Base-by-base conservation (phyloP, 2,113 vertebrate genomes). In the Noctilio leporinus region DNA sequence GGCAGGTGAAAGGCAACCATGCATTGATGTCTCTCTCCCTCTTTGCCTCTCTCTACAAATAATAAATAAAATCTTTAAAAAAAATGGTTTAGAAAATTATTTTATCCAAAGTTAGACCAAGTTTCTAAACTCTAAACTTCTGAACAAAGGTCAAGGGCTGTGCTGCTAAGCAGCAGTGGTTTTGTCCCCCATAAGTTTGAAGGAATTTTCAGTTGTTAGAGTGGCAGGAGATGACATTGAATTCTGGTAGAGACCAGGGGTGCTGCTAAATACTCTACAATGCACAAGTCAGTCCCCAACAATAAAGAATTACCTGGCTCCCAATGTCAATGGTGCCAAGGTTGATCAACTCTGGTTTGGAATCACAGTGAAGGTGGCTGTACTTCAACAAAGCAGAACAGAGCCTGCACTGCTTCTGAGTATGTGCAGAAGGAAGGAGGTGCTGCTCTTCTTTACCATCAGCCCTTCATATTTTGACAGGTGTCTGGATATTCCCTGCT, bases 401-500 rank as follows among this genome's bases (percentile, higher is more conserved):
- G 5, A 11, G 10, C 55, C 82, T 45, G 7, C 26, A 40, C 47
- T 20, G 6, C 49, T 43, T 88, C 35, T 26, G 57, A 9, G 14
- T 20, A 15, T 78, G 70, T 11, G 11, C 15, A 1, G n/a, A 19
- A 55, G 35, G 35, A 72, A 75, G 40, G 84, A 87, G 77, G 15
- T 35, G 11, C 64, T 35, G 11, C 43, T 3, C 19, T 0, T 0
- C 43, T 95, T 95, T 62, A 65, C 55, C 0, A 0, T n/a, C 38
- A 12, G 93, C 92, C 89, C 83, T 75, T 55, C 96, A 62, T 95
- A 92, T 95, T 96, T 89, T 70, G 94, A 4, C 90, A 99, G 99
- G 98, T 99, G 96, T 99, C 99, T 40, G 98, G 99, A 90, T 99
- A 99, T 97, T 99, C 99, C 0, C 96, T 99, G 96, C 97, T 99